Evolutionary conservation across 2,797 vertebrate species (phyloP), one percentile per base, ranked within the genome.

Genomic region (Tarsius wallacei): DNA sequence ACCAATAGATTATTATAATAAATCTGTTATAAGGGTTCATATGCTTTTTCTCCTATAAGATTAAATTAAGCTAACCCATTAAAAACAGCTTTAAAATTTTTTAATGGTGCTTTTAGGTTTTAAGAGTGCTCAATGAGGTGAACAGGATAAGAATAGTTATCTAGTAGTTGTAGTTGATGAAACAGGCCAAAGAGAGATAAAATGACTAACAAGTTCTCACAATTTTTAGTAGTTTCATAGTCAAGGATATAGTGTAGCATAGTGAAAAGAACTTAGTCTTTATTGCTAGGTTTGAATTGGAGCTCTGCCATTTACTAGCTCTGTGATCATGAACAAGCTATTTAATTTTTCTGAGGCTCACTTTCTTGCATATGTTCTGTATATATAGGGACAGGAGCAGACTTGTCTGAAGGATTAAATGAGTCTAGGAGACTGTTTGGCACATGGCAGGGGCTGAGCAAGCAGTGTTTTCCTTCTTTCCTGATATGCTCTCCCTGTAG

Each of bases 51-150:
- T 77, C 53, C 33, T 90, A 8, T 66, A 85, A 71, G 28, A 93
- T 81, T 91, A 93, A 93, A 90, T 87, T 90, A 71, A 96, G 31
- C n/a, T 77, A 81, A 93, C 80, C 24, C 91, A 93, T 77, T 80
- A 87, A 68, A 53, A 87, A 55, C 22, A 64, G 16, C 7, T 76
- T 42, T 42, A 42, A 42, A 42, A 42, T 5, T 42, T 42, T 42
- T 42, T 42, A 42, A 42, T 42, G 42, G 42, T 93, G 63, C 24
- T 82, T 91, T 74, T 87, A 70, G 70, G 24, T 93, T 89, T 93
- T 91, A 93, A 93, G 68, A 93, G 64, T 74, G 53, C 16, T 93
- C 42, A 49, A 42, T 53, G 59, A 90, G 16, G 55, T 87, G 93
- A 96, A 85, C n/a, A 86, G 59, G 14, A 51, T 93, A 91, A 68